A percentile compares a stretch with the other conserved stretches of the same genome.
These are phyloP conservation scores for Euwallacea fornicatus DNA, from an alignment of 1,140 invertebrate genomes.

Conservation along the genomic window DNA sequence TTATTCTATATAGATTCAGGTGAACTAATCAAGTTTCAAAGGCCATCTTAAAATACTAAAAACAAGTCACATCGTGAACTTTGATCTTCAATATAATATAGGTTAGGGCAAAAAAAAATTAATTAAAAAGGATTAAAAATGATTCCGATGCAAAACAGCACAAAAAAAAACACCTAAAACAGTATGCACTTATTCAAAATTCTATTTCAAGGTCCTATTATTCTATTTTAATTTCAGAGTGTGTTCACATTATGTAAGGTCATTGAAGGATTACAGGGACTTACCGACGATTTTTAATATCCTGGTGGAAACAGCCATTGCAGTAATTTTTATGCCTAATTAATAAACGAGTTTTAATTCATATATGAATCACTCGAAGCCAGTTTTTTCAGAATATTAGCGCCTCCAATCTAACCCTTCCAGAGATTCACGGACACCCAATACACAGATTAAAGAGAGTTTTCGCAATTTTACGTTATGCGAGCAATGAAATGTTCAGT, in stretches of 20 bases:
- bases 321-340: background rate
- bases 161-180: constrained; percentile 2
- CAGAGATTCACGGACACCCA: too few relatives aligned
- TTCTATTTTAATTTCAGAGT: constrained; percentile 31
- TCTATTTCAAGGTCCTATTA: constrained; percentile 25
- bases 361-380: constrained; percentile 4
- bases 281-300: constrained; percentile 32
- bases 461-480: too few relatives aligned
- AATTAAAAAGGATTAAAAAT: constrained; percentile 1
- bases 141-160: constrained; percentile 1
- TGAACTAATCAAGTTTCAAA: background rate
- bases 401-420: too few relatives aligned
- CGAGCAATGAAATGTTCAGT: too few relatives aligned
- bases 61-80: constrained; percentile 10
- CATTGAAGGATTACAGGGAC: constrained; percentile 4
- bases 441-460: too few relatives aligned
- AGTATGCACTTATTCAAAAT: constrained; percentile 7
- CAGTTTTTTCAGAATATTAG: background rate
- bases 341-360: constrained; percentile 15
- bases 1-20: background rate
- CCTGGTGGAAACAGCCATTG: constrained; percentile 30
- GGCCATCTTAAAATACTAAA: constrained; percentile 6
- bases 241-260: constrained; percentile 32
- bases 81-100: constrained; percentile 11
- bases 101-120: constrained; percentile 12